These are phyloP conservation scores for Leptinotarsa rubiginosa DNA, from an alignment of 2,888 invertebrate genomes.

Conservation along the genomic window DNA sequence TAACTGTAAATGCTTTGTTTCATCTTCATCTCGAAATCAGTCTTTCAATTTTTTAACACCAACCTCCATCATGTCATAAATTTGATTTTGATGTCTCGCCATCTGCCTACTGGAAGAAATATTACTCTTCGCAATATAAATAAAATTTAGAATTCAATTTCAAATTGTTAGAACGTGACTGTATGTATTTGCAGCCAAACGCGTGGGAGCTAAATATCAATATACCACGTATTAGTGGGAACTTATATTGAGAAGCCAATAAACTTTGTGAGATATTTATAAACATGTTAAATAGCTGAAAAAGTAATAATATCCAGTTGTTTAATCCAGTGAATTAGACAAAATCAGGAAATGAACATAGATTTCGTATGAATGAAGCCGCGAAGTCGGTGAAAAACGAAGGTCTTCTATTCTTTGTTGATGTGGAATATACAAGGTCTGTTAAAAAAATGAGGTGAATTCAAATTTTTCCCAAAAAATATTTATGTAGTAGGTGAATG, in stretches of 20 bases:
- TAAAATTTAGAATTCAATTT: slow-evolving; percentile 5
- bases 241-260: slow-evolving; percentile 14
- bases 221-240: slow-evolving; percentile 3
- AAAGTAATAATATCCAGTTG: not conserved
- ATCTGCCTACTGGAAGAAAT: not conserved
- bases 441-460: no score
- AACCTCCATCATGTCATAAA: not conserved
- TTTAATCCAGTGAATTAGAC: not conserved
- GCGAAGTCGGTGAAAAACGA: no score
- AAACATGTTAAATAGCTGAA: slow-evolving; percentile 4
- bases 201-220: slow-evolving; percentile 4
- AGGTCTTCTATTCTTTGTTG: no score
- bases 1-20: no score
- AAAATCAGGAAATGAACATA: no score
- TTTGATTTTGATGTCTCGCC: not conserved
- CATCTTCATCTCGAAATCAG: no score
- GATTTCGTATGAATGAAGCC: no score
- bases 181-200: not conserved
- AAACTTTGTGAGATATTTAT: slow-evolving; percentile 12
- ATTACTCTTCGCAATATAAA: slow-evolving; percentile 11
- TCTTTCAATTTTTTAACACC: not conserved
- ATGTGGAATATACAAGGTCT: no score
- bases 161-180: slow-evolving; percentile 17
- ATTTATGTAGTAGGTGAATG: no score
- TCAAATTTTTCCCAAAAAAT: no score